Percentiles rank a stretch among this genome's conserved stretches.
These are phyloP conservation scores for Hystrix brachyura DNA, from an alignment of 2,113 vertebrate species.

Conservation along the genomic window DNA sequence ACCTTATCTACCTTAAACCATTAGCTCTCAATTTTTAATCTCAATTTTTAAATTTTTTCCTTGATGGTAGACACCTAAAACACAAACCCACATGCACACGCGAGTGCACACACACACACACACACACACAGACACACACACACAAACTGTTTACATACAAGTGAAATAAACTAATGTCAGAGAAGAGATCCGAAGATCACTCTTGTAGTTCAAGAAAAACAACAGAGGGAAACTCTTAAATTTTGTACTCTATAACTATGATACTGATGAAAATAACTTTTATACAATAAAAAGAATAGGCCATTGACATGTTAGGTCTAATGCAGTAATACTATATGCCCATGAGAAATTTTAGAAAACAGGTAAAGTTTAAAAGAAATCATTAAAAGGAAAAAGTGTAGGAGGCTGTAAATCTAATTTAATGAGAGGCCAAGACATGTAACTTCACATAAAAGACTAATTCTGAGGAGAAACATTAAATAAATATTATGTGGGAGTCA, in stretches of 20 bases:
- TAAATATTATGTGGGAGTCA: conserved; percentile 57
- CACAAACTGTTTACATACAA: neutral
- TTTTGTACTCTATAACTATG: neutral
- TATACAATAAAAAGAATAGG: conserved; percentile 21
- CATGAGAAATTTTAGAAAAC: conserved; percentile 30
- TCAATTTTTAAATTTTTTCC: conserved; percentile 46
- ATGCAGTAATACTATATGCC: conserved; percentile 1
- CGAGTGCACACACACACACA: neutral
- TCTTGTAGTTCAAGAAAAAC: neutral
- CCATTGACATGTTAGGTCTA: conserved; percentile 4
- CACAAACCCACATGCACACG: neutral
- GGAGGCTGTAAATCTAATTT: conserved; percentile 69
- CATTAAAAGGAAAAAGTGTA: conserved; percentile 37
- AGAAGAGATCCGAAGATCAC: conserved; percentile 29
- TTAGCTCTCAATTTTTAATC: conserved; percentile 16
- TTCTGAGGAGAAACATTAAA: conserved; percentile 55
- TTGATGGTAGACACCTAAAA: neutral
- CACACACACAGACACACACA: neutral
- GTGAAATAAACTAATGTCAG: neutral
- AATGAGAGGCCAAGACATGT: conserved; percentile 59
- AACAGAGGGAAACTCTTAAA: neutral
- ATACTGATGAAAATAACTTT: conserved; percentile 29
- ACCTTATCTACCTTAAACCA: neutral
- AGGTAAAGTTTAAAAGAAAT: conserved; percentile 58
- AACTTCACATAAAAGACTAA: conserved; percentile 62